A percentile compares a stretch with the other conserved stretches of the same genome.
Evolutionary conservation across 2,888 invertebrate genomes (phyloP).

Genomic region (Pristionchus fissidentatus): DNA sequence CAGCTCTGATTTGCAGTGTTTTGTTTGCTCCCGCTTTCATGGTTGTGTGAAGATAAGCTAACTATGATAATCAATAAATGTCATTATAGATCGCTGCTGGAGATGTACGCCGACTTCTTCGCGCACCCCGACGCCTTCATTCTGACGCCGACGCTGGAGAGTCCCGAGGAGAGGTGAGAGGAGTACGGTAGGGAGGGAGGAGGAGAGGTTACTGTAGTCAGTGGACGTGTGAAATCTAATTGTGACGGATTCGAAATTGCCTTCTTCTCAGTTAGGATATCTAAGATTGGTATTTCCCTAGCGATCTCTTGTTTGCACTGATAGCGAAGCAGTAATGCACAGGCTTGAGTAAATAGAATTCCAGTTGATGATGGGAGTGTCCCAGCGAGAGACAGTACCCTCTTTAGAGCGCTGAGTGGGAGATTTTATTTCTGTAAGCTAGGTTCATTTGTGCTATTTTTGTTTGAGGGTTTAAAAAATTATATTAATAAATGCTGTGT

Average conservation of each 20-base stretch:
- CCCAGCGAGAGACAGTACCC: too few species aligned
- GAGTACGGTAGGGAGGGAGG: conserved; percentile 57
- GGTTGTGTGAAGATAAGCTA: not conserved
- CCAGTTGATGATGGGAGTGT: too few species aligned
- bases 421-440: too few species aligned
- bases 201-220: not conserved
- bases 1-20: not conserved
- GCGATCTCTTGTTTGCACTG: not conserved
- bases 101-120: conserved; percentile 99
- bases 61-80: not conserved
- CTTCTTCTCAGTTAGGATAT: too few species aligned
- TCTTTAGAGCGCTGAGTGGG: too few species aligned
- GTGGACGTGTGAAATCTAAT: not conserved
- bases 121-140: conserved; percentile 97
- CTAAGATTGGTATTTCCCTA: too few species aligned
- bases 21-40: not conserved
- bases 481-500: too few species aligned
- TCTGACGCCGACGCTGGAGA: conserved; percentile 81
- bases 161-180: conserved; percentile 68
- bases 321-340: too few species aligned
- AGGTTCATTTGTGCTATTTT: too few species aligned
- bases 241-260: not conserved
- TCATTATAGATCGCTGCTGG: conserved; percentile 86
- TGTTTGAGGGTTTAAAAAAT: too few species aligned
- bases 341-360: too few species aligned